Conservation (phyloP, 2,113 vertebrate species). For the Podiceps cristatus region DNA sequence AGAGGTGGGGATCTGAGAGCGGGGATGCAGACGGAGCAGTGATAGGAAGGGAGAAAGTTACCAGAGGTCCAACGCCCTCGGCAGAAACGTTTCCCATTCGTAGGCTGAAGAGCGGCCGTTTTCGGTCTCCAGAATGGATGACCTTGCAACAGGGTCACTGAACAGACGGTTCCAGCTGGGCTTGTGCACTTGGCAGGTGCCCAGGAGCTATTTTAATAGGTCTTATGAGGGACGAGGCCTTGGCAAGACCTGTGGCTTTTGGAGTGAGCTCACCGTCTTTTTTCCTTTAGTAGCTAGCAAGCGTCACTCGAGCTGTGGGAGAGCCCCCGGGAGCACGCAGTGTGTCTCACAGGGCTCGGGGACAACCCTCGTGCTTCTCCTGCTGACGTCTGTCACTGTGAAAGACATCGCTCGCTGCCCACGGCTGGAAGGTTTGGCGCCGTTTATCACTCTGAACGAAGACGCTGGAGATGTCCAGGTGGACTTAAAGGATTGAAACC, state of each 20-base stretch:
- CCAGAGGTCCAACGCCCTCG: rapidly evolving
- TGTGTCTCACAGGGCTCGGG: not conserved
- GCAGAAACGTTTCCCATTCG: rapidly evolving
- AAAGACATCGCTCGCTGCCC: rapidly evolving
- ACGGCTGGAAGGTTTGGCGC: rapidly evolving
- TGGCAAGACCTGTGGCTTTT: not conserved
- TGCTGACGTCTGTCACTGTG: rapidly evolving
- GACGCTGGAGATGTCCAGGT: not conserved
- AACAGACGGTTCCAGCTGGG: conserved; percentile 43
- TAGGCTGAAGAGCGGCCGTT: not conserved
- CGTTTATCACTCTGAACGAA: not conserved
- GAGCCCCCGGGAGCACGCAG: rapidly evolving
- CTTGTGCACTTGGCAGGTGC: not conserved
- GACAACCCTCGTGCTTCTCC: not conserved
- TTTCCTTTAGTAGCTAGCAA: not conserved
- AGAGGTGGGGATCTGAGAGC: not conserved
- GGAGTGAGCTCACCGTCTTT: not conserved
- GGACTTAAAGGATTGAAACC: not conserved
- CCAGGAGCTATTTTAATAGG: conserved; percentile 44
- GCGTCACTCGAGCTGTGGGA: not conserved
- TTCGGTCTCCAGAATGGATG: not conserved
- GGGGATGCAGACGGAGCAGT: rapidly evolving
- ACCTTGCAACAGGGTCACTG: conserved; percentile 2
- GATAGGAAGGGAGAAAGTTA: not conserved
- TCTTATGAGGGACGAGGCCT: not conserved